These are phyloP conservation scores for Caenorhabditis drosophilae DNA, from an alignment of 2,888 invertebrate genomes.

Conservation along the genomic window DNA sequence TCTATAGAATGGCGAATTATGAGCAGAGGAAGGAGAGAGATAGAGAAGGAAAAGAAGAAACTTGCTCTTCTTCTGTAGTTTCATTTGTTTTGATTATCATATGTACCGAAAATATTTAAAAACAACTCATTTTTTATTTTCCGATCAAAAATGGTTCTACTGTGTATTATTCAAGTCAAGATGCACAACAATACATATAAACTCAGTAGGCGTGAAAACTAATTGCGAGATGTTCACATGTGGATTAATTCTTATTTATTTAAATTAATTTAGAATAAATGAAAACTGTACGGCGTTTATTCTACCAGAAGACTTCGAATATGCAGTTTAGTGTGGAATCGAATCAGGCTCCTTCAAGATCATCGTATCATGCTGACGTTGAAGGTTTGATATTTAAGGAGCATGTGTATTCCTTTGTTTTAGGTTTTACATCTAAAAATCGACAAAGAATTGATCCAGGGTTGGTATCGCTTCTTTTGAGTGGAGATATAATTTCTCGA, in stretches of 20 bases:
- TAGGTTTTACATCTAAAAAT: slow-evolving; percentile 14
- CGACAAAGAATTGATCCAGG: slow-evolving; percentile 15
- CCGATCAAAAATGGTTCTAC: neutral
- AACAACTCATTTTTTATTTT: neutral
- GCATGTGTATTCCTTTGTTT: slow-evolving; percentile 18
- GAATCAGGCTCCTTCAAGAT: slow-evolving; percentile 7
- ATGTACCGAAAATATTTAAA: neutral
- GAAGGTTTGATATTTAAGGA: slow-evolving; percentile 19
- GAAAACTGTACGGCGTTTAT: neutral
- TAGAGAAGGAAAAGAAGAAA: no score
- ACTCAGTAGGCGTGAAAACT: neutral
- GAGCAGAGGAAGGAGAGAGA: no score
- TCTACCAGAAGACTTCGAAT: slow-evolving; percentile 8
- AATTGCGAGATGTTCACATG: neutral
- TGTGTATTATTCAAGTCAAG: neutral
- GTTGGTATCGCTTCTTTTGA: slow-evolving; percentile 8
- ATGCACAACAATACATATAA: neutral
- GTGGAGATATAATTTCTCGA: slow-evolving; percentile 18
- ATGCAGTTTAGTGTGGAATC: slow-evolving; percentile 9
- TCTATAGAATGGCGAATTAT: no score
- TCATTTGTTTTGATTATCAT: no score
- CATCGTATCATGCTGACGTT: slow-evolving; percentile 22
- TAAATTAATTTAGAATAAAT: neutral
- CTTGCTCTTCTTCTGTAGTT: slow-evolving; percentile 10
- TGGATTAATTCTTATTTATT: neutral